Evolutionary conservation across 2,797 vertebrate species (phyloP).

Genomic region (Pantherophis alleghaniensis): DNA sequence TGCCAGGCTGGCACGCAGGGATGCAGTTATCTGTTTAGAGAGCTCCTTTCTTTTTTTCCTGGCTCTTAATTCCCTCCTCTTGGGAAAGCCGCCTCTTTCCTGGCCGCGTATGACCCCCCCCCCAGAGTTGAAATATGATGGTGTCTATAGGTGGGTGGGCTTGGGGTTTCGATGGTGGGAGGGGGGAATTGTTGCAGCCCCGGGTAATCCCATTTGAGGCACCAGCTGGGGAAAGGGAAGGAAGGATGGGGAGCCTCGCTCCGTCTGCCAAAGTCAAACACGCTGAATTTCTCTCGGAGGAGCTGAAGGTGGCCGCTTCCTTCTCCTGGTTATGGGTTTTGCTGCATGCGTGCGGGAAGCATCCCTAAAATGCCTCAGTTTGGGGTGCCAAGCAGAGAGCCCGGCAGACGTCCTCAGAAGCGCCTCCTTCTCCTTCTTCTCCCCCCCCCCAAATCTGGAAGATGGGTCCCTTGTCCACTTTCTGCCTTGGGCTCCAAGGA

Average conservation of each 20-base stretch:
- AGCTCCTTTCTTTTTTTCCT: background rate
- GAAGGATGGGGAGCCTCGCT: no score
- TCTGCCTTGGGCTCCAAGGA: background rate
- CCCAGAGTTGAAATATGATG: background rate
- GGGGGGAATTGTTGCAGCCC: background rate
- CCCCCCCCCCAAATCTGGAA: background rate
- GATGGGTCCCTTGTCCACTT: background rate
- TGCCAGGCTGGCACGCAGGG: background rate
- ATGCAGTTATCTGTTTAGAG: background rate
- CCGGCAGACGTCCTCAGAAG: background rate
- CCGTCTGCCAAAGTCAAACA: no score
- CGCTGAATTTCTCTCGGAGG: background rate
- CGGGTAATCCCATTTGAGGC: background rate
- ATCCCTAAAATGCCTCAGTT: slow-evolving; percentile 1
- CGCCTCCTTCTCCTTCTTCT: no score
- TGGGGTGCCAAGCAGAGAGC: background rate
- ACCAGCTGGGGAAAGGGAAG: no score
- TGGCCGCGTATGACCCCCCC: rapidly evolving
- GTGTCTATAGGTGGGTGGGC: background rate
- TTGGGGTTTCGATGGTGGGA: no score
- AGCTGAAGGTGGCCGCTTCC: rapidly evolving
- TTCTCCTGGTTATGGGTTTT: rapidly evolving
- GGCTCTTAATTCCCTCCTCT: background rate
- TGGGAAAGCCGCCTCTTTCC: background rate
- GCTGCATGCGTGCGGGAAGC: background rate